These are phyloP conservation scores for Chamaea fasciata DNA, from an alignment of 2,113 vertebrate genomes.

Conservation along the genomic window DNA sequence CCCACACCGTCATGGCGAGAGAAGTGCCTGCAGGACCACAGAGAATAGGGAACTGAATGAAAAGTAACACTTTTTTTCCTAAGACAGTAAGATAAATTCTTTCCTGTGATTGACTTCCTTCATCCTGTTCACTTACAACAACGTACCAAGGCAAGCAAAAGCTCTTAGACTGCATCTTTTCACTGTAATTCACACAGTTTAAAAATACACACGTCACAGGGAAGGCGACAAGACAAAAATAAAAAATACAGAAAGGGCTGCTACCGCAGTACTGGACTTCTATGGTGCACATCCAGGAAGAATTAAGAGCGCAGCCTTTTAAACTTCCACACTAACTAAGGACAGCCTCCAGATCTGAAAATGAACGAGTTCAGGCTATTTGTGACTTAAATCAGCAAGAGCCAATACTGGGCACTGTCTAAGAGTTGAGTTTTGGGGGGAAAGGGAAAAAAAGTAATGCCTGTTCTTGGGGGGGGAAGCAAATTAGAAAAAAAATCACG, in stretches of 20 bases:
- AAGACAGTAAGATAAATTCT: neutral
- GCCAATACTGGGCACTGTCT: neutral
- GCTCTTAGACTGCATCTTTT: neutral
- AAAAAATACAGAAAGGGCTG: neutral
- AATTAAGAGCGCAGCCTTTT: neutral
- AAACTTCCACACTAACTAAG: neutral
- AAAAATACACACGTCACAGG: neutral
- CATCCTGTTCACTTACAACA: neutral
- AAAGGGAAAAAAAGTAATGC: fast-evolving
- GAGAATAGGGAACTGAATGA: neutral
- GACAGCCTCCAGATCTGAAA: neutral
- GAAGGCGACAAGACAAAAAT: neutral
- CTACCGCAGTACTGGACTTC: neutral
- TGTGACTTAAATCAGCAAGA: neutral
- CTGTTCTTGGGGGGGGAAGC: too few relatives aligned
- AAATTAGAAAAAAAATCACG: fast-evolving
- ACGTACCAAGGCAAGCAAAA: neutral
- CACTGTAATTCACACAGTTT: neutral
- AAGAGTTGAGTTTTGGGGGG: neutral
- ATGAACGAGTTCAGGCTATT: neutral
- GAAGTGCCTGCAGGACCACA: fast-evolving
- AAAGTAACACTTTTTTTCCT: neutral
- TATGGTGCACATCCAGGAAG: fast-evolving
- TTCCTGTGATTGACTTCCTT: neutral
- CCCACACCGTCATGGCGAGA: fast-evolving